Conservation (phyloP, 2,888 invertebrate genomes). For the Cheilosia scutellata region DNA sequence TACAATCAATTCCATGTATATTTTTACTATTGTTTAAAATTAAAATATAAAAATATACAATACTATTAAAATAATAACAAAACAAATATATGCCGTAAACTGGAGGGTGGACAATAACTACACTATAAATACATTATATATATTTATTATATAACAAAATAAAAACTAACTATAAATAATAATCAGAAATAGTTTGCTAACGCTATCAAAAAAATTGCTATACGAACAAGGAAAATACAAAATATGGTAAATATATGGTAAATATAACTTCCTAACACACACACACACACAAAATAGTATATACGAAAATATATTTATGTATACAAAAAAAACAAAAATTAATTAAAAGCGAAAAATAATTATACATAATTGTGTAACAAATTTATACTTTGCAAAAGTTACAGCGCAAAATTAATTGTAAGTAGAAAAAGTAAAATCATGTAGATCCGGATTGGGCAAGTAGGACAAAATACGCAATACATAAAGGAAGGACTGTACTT, state of each 20-base stretch:
- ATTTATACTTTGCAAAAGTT: conserved; percentile 44
- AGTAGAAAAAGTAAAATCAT: conserved; percentile 40
- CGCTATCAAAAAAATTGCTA: conserved; percentile 67
- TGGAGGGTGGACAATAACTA: conserved; percentile 84
- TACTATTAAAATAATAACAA: conserved; percentile 41
- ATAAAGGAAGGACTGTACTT: conserved; percentile 3
- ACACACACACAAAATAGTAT: conserved; percentile 68
- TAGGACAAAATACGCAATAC: not conserved
- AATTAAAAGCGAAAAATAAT: conserved; percentile 58
- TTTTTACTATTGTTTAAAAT: conserved; percentile 71
- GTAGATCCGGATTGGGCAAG: conserved; percentile 9
- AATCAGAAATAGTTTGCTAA: conserved; percentile 61
- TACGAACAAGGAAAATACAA: conserved; percentile 59
- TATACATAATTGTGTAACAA: conserved; percentile 57
- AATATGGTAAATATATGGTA: conserved; percentile 39
- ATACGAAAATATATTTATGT: conserved; percentile 76
- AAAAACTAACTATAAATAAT: conserved; percentile 37
- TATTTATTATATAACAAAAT: conserved; percentile 53
- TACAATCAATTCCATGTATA: conserved; percentile 50
- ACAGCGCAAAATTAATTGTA: conserved; percentile 32
- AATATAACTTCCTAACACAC: conserved; percentile 64
- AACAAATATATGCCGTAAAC: conserved; percentile 78
- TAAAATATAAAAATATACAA: conserved; percentile 63
- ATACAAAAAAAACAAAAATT: conserved; percentile 65
- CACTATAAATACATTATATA: conserved; percentile 77